Evolutionary conservation across 2,797 vertebrate species (phyloP).

Genomic region (Centroberyx gerrardi): DNA sequence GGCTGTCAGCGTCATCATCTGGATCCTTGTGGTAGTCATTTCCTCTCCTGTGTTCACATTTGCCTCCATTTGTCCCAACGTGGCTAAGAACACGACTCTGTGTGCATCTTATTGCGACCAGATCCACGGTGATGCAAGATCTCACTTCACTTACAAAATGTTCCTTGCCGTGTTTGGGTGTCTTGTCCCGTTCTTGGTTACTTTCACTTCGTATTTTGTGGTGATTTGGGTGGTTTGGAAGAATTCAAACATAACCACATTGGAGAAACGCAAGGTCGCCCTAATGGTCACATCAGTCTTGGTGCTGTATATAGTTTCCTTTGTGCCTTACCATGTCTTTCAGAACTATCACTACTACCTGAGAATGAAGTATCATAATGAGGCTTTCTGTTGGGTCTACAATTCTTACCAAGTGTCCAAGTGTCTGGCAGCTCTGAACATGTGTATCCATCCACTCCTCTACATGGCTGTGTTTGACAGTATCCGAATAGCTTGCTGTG

Average conservation of each 20-base stretch:
- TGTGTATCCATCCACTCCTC: conserved; percentile 90
- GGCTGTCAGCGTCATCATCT: conserved; percentile 70
- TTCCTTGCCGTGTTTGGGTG: conserved; percentile 82
- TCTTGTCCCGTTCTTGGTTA: conserved; percentile 86
- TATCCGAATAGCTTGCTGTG: conserved; percentile 79
- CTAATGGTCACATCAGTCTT: conserved; percentile 81
- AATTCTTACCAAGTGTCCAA: conserved; percentile 83
- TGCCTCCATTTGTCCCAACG: conserved; percentile 28
- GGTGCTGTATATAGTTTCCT: conserved; percentile 85
- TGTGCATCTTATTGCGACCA: conserved; percentile 73
- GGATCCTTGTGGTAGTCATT: conserved; percentile 77
- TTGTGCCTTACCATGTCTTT: conserved; percentile 86
- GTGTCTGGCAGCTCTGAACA: conserved; percentile 86
- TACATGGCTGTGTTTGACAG: conserved; percentile 87
- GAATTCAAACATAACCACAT: conserved; percentile 72
- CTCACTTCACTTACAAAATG: conserved; percentile 78
- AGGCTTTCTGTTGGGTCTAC: conserved; percentile 1
- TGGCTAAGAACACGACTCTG: rapidly evolving
- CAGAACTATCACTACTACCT: conserved; percentile 66
- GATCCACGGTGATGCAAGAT: rapidly evolving
- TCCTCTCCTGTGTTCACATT: conserved; percentile 83
- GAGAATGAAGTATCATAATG: rapidly evolving
- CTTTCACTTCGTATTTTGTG: conserved; percentile 80
- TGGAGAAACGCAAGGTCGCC: conserved; percentile 84
- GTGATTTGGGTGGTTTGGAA: conserved; percentile 79